Evolutionary conservation across 2,888 invertebrate genomes (phyloP), one percentile per base, ranked within the genome.

Genomic region (Pterostichus niger): DNA sequence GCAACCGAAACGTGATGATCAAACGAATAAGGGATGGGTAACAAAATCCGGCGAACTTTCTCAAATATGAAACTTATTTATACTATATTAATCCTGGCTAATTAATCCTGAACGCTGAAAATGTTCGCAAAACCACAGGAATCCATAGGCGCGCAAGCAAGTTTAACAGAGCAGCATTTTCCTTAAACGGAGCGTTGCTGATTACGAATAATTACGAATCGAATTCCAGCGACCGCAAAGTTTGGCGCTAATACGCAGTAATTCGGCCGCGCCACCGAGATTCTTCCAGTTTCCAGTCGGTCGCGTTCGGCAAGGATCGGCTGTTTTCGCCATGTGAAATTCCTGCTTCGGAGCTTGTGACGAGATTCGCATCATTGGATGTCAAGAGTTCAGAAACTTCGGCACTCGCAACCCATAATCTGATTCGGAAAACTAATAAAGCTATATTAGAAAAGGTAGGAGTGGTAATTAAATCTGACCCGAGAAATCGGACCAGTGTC

Each of bases 391-490:
- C 33, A 46, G 79, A 79, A 64, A 64, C 46, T 79, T 64, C 49
- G 46, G 61, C 64, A 13, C 64, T 79, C 64, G 46, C 40, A 33
- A 24, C 61, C 46, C 49, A 79, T 79, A 64, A 79, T 61, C 79
- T 79, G 64, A 79, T 79, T 78, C 78, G 78, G 78, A 78, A 78
- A 78, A 78, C 78, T 78, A 78, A 78, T 78, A 78, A 78, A 78
- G 78, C 78, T 78, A 44, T 78, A 61, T 78, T 78, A 78, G 78
- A 78, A 78, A 78, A 78, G 78, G 61, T 78, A 31, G 78, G 17
- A 13, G 56, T 10, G 6, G 40, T 78, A 78, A 78, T 78, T 78
- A 78, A 78, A 78, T 78, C 78, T 78, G 61, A 78, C 78, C 78
- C 78, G 59, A 17, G 78, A 40, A 44, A 33, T 56, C 44, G 3